A percentile compares a stretch with the other conserved stretches of the same genome.
Evolutionary conservation across 1,140 invertebrate species (phyloP).

Genomic region (Holotrichia oblita): DNA sequence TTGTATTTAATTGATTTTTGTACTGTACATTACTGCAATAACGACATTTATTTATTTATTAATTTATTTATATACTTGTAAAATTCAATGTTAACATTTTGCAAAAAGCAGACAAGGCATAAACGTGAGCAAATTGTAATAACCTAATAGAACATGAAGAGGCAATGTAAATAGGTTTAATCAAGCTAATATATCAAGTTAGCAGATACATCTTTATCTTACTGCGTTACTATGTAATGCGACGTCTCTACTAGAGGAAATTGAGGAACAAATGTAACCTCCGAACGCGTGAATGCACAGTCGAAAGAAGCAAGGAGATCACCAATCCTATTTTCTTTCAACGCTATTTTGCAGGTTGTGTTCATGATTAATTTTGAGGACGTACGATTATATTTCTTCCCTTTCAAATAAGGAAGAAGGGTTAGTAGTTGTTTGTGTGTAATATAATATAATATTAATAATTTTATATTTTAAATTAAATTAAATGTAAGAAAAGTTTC

Average conservation of each 20-base stretch:
- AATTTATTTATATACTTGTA: too few species aligned
- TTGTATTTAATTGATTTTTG: too few species aligned
- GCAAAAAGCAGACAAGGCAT: background rate
- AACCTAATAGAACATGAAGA: background rate
- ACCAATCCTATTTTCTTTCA: background rate
- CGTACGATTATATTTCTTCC: too few species aligned
- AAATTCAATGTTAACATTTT: too few species aligned
- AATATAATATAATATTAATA: too few species aligned
- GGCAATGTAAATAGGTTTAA: background rate
- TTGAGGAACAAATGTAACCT: constrained; percentile 46
- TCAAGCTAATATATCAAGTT: background rate
- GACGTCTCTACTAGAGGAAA: constrained; percentile 41
- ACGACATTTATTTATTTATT: too few species aligned
- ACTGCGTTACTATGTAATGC: constrained; percentile 45
- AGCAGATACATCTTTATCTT: background rate
- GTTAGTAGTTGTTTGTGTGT: too few species aligned
- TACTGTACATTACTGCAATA: too few species aligned
- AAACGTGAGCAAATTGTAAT: background rate
- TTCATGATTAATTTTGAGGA: too few species aligned
- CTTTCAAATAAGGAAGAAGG: too few species aligned
- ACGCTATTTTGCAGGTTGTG: background rate
- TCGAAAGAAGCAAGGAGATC: background rate
- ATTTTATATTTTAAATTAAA: too few species aligned
- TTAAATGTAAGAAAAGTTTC: too few species aligned
- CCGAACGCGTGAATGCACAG: constrained; percentile 40